A percentile compares a stretch with the other conserved stretches of the same genome.
phyloP scores from a whole-genome alignment of 1,140 invertebrate genomes.

The Dolichoris vasculosae region DNA sequence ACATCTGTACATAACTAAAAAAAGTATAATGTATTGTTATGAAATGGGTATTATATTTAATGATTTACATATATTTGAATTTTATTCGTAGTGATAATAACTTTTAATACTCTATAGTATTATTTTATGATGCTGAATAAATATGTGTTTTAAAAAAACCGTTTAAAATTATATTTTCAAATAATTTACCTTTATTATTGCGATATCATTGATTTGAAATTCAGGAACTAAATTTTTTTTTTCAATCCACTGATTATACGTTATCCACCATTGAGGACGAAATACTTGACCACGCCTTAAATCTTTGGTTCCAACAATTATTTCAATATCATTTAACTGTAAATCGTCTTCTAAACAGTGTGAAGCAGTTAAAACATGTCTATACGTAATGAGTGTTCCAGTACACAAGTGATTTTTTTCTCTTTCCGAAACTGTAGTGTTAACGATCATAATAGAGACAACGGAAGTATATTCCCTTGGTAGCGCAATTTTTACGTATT shows the following conservation, averaged over 20 bases:
- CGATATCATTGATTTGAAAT: background rate
- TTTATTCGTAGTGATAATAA: no score
- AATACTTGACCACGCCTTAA: background rate
- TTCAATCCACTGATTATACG: background rate
- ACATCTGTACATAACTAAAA: background rate
- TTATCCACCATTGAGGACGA: background rate
- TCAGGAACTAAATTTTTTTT: background rate
- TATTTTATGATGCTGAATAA: no score
- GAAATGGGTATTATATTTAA: no score
- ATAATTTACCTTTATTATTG: background rate
- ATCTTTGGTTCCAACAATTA: background rate
- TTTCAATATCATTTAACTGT: background rate
- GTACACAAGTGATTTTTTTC: background rate
- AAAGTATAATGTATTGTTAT: no score
- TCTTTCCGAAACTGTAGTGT: no score
- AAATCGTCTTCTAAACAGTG: background rate
- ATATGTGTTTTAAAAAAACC: no score
- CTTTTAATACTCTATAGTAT: no score
- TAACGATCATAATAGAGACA: background rate
- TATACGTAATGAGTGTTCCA: background rate
- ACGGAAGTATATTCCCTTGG: background rate
- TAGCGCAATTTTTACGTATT: background rate
- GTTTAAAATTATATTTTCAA: no score
- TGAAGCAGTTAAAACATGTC: background rate
- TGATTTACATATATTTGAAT: no score